Evolutionary conservation across 2,113 vertebrate species (phyloP), one percentile per base, ranked within the genome.

Genomic region (Tylochromis polylepis): DNA sequence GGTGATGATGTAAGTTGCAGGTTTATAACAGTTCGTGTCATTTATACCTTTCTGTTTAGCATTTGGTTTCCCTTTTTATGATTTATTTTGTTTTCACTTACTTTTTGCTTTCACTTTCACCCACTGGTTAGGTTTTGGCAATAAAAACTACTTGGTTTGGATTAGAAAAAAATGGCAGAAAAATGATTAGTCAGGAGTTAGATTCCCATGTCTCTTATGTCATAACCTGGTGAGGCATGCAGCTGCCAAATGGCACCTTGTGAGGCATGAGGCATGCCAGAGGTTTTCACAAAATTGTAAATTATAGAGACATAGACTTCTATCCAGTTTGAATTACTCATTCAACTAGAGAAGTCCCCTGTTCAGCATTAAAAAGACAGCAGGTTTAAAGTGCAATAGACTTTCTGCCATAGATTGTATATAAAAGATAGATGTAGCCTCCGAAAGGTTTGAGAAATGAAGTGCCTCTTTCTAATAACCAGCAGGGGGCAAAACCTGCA

Each of bases 1-100:
- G n/a, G n/a, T 12, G 22, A 22, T 6, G n/a, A 56, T 11, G 5
- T 55, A 55, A 22, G 10, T 56, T 56, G 18, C 53, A 56, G 5
- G n/a, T 11, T 56, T 49, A 3, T 51, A 16, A 0, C 9, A 72
- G 41, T 29, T 75, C 0, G 0, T 49, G 15, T 29, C 70, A 72
- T 12, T 51, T 49, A 3, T 11, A 51, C 43, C 24, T 49, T 7
- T 75, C 41, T 75, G 36, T 43, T 70, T 43, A 43, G 12, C 12
- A 16, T 43, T 43, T 43, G 22, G 5, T 49, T 49, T 49, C 67
- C 0, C 41, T 2, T 75, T 72, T 46, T 46, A 38, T 12, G 0
- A 43, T 24, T 16, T 24, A 24, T 43, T 70, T 24, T 41, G 22
- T 24, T 43, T 70, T 43, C 38, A 43, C 12, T 49, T 0, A 11